Conservation (phyloP, 2,888 invertebrate genomes). For the Scrobipalpa atriplicella region DNA sequence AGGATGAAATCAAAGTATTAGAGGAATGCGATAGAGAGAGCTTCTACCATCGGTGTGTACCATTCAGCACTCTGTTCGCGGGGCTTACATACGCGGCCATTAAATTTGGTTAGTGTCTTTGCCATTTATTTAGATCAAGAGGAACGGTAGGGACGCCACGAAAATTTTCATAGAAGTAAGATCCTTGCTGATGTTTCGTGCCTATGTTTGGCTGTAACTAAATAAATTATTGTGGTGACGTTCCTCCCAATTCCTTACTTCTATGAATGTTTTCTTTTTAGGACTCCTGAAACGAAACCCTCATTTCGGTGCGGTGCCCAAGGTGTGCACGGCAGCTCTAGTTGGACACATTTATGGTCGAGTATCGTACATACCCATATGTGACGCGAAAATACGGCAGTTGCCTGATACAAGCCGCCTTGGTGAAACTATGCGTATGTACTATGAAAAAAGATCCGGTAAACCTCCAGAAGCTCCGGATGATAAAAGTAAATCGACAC, state of each 20-base stretch:
- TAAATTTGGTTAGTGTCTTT: constrained; percentile 77
- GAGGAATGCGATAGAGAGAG: constrained; percentile 91
- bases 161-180: constrained; percentile 71
- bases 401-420: constrained; percentile 86
- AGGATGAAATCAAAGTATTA: constrained; percentile 87
- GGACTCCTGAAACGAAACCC: constrained; percentile 80
- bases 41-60: constrained; percentile 89
- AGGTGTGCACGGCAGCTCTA: constrained; percentile 84
- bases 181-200: constrained; percentile 26
- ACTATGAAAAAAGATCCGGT: constrained; percentile 43
- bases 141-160: constrained; percentile 51
- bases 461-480: background rate
- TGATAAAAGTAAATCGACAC: background rate
- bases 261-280: constrained; percentile 78
- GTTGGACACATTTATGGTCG: constrained; percentile 90
- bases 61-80: constrained; percentile 85
- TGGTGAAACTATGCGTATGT: constrained; percentile 85
- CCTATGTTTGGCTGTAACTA: constrained; percentile 34
- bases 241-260: constrained; percentile 65
- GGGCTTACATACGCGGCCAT: constrained; percentile 85
- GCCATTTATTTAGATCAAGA: background rate
- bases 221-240: constrained; percentile 43
- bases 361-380: constrained; percentile 86
- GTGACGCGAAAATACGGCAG: constrained; percentile 88
- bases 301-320: constrained; percentile 87